Base-by-base conservation (phyloP, 2,888 invertebrate species). In the Allygus modestus region DNA sequence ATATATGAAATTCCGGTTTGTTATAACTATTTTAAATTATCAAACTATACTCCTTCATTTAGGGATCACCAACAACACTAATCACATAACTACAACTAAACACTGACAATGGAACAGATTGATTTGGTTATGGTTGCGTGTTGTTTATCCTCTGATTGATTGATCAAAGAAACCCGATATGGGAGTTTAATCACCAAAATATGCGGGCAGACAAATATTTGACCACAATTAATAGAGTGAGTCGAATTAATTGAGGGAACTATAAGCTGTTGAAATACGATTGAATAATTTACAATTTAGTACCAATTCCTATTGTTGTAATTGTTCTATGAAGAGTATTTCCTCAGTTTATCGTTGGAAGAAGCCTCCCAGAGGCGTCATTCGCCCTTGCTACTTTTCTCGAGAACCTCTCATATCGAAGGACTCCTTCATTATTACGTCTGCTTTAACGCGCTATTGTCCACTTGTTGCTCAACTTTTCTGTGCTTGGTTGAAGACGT, bases 151-250 rank as follows among this genome's bases (percentile, higher is more conserved):
- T 1, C 9, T 58, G 17, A 65, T 65, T 65, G 28, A 65, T 65
- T 65, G 65, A 28, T 65, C 65, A 65, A 65, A 65, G 65, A 65
- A 65, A 65, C 31, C 31, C 31, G 65, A 65, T 28, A 65, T 23
- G 65, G 0, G 28, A 65, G 65, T 58, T 58, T 2, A 58, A 20
- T n/a, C 17, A 51, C 11, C 15, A 28, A 11, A 15, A 5, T 28
- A 65, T 65, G 65, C 65, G 65, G 65, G 65, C 17, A n/a, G 65
- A 65, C 65, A 65, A 65, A 65, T 65, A 65, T 28, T 65, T 31
- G 17, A 65, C 28, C 65, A 65, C 58, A 23, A 58, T 23, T 58
- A 58, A 58, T 46, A 46, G 58, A 15, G 58, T 23, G 23, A 15
- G 46, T 46, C 46, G 46, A 37, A n/a, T n/a, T n/a, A n/a, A n/a